phyloP scores from a whole-genome alignment of 2,888 invertebrate species.

The Hirtodrosophila histrioides region DNA sequence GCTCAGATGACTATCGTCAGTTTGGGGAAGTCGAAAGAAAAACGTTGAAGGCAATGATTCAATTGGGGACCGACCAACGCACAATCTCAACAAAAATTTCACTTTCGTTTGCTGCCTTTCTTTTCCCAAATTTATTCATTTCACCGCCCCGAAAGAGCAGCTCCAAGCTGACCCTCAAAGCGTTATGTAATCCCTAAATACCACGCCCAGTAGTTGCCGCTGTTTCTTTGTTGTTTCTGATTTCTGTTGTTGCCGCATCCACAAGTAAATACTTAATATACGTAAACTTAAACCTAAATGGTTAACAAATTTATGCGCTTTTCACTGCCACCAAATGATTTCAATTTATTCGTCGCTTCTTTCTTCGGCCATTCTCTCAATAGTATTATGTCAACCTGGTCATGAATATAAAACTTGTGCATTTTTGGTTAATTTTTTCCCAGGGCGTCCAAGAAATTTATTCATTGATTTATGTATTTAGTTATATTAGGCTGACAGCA shows the following conservation, averaged over 20 bases:
- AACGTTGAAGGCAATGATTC: slow-evolving; percentile 28
- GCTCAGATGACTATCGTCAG: slow-evolving; percentile 26
- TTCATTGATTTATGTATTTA: slow-evolving; percentile 6
- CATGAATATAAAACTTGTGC: slow-evolving; percentile 21
- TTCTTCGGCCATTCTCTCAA: too few relatives aligned
- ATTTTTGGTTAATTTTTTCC: slow-evolving; percentile 17
- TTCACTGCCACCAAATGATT: slow-evolving; percentile 46
- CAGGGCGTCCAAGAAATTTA: slow-evolving; percentile 14
- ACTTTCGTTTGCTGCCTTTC: slow-evolving; percentile 62
- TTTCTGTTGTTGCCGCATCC: slow-evolving; percentile 36
- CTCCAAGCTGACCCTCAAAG: slow-evolving; percentile 56
- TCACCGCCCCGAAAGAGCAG: slow-evolving; percentile 19
- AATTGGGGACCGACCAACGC: slow-evolving; percentile 41
- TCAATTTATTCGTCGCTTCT: slow-evolving; percentile 35
- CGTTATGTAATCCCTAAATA: slow-evolving; percentile 56
- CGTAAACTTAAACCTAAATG: slow-evolving; percentile 48
- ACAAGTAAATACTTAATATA: slow-evolving; percentile 15
- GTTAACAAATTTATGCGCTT: slow-evolving; percentile 70
- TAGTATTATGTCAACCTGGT: slow-evolving; percentile 46
- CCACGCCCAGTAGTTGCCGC: slow-evolving; percentile 66
- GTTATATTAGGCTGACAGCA: slow-evolving; percentile 2
- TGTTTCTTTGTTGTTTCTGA: slow-evolving; percentile 18
- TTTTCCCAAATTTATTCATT: slow-evolving; percentile 55
- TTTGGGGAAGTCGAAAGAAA: slow-evolving; percentile 30
- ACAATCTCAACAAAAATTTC: slow-evolving; percentile 56